These are phyloP conservation scores for Rhyzopertha dominica DNA, from an alignment of 1,140 invertebrate genomes.

Conservation along the genomic window DNA sequence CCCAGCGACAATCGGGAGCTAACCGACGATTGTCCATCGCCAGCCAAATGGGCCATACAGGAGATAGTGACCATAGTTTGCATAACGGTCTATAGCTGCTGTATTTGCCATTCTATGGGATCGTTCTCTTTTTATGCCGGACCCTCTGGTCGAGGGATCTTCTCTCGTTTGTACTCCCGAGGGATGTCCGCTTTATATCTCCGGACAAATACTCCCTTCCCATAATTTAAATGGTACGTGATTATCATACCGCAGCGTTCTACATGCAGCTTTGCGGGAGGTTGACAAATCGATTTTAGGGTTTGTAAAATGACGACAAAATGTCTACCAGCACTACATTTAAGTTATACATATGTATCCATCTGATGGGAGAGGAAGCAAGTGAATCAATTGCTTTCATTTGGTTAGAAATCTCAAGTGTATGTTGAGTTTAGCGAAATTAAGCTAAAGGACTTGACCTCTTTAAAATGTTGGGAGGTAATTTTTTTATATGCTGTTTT, in stretches of 20 bases:
- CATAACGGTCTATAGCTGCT: conserved; percentile 32
- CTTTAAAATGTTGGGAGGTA: no score
- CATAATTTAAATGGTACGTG: conserved; percentile 35
- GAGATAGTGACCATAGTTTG: conserved; percentile 37
- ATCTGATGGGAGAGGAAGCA: no score
- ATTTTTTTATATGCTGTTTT: no score
- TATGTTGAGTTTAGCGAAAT: no score
- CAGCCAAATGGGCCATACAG: conserved; percentile 32
- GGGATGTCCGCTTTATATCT: conserved; percentile 21
- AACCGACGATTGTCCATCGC: conserved; percentile 38
- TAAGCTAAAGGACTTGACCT: no score
- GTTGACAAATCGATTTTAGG: no score
- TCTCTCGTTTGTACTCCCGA: conserved; percentile 19
- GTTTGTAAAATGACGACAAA: no score
- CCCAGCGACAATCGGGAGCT: conserved; percentile 28
- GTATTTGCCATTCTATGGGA: conserved; percentile 32
- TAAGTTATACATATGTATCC: no score
- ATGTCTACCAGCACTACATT: no score
- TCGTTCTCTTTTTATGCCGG: conserved; percentile 32
- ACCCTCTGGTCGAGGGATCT: conserved; percentile 23
- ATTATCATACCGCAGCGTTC: conserved; percentile 29
- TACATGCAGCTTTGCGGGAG: no score
- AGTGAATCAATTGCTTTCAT: no score
- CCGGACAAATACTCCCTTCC: conserved; percentile 15
- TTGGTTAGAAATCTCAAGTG: no score